Evolutionary conservation across 2,797 vertebrate genomes (phyloP).

Genomic region (Sebastes kiyomatsui): DNA sequence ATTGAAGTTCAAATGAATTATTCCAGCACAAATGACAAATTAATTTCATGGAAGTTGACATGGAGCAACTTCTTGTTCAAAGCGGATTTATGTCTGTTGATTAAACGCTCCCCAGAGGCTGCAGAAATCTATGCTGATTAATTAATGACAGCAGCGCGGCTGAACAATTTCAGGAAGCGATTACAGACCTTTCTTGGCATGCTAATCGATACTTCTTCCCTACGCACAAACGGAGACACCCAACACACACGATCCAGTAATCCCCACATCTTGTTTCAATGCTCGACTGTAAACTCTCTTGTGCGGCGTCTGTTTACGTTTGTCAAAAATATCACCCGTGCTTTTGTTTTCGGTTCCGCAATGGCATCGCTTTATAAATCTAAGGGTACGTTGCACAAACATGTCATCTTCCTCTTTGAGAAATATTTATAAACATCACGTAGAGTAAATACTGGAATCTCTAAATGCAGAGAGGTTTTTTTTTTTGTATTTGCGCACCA

Average conservation of each 20-base stretch:
- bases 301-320: conserved; percentile 78
- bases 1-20: background rate
- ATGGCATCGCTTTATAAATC: conserved; percentile 78
- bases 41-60: conserved; percentile 7
- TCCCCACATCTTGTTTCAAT: conserved; percentile 80
- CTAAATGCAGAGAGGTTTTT: conserved; percentile 36
- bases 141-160: conserved; percentile 55
- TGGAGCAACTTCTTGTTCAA: conserved; percentile 19
- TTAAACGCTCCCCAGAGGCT: conserved; percentile 31
- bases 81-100: conserved; percentile 40
- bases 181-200: conserved; percentile 63
- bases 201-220: conserved; percentile 58
- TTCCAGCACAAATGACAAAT: background rate
- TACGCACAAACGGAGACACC: conserved; percentile 52
- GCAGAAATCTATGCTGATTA: conserved; percentile 45
- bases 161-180: conserved; percentile 65
- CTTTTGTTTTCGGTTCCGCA: conserved; percentile 74
- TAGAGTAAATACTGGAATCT: conserved; percentile 74
- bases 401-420: conserved; percentile 74
- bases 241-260: conserved; percentile 48
- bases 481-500: conserved; percentile 39
- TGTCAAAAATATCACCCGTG: conserved; percentile 77
- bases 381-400: conserved; percentile 82
- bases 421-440: conserved; percentile 76
- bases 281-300: conserved; percentile 75